Conservation (phyloP, 2,888 invertebrate genomes). For the Cryptocephalus primarius region DNA sequence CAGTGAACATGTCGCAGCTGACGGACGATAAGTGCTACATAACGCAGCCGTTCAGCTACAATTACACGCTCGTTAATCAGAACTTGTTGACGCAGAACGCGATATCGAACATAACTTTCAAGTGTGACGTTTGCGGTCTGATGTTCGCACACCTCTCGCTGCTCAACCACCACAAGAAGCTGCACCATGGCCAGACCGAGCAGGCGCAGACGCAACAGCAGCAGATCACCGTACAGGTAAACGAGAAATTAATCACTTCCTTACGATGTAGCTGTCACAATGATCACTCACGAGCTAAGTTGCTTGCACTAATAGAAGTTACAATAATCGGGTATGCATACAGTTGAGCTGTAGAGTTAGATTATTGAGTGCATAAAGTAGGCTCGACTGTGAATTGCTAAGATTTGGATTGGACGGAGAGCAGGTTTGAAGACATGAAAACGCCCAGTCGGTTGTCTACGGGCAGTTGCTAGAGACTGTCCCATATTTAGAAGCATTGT, state of each 20-base stretch:
- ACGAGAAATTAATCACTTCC: not conserved
- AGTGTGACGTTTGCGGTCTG: slow-evolving; percentile 78
- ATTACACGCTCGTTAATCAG: slow-evolving; percentile 73
- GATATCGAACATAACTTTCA: slow-evolving; percentile 73
- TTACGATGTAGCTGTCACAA: no score
- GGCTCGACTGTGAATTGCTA: no score
- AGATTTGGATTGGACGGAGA: no score
- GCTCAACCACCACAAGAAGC: slow-evolving; percentile 77
- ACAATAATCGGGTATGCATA: no score
- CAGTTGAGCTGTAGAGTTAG: no score
- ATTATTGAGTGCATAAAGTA: no score
- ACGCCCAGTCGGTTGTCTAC: no score
- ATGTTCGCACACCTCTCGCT: slow-evolving; percentile 75
- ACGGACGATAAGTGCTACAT: slow-evolving; percentile 64
- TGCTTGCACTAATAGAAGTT: no score
- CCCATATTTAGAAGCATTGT: no score
- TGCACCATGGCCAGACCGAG: slow-evolving; percentile 55
- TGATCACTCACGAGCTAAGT: no score
- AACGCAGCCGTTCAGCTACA: slow-evolving; percentile 65
- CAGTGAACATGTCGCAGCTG: slow-evolving; percentile 54
- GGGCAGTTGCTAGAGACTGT: no score
- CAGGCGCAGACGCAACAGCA: slow-evolving; percentile 35
- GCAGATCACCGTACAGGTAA: slow-evolving; percentile 32
- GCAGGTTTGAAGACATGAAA: no score
- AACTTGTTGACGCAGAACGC: slow-evolving; percentile 72